Percentiles rank a stretch among this genome's conserved stretches.
phyloP scores from a whole-genome alignment of 2,888 invertebrate species.

The Lasius fuliginosus region DNA sequence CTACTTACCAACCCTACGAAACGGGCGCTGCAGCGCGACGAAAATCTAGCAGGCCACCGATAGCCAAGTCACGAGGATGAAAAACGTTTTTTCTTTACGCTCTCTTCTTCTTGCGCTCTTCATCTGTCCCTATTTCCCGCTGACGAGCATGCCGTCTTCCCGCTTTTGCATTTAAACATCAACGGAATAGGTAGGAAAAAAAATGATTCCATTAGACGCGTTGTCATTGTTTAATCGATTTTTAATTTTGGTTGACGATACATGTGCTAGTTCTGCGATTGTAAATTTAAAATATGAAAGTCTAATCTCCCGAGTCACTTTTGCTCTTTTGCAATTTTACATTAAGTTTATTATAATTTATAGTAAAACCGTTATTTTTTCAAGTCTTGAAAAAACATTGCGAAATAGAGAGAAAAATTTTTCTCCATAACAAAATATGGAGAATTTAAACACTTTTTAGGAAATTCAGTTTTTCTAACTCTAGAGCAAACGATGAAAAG shows the following conservation, averaged over 20 bases:
- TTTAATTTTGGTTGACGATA: constrained; percentile 20
- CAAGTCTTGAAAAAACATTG: background rate
- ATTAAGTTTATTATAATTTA: background rate
- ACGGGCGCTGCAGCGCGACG: constrained; percentile 71
- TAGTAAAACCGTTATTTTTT: background rate
- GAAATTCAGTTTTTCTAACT: constrained; percentile 1
- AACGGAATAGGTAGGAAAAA: constrained; percentile 24
- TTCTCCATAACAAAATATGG: background rate
- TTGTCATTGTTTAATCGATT: constrained; percentile 54
- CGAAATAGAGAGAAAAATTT: background rate
- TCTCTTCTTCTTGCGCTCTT: constrained; percentile 46
- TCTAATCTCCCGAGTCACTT: background rate
- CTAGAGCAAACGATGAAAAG: background rate
- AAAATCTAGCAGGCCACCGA: constrained; percentile 71
- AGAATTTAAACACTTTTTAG: background rate
- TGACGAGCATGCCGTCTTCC: constrained; percentile 32
- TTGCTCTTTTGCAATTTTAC: background rate
- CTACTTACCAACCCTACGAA: constrained; percentile 66
- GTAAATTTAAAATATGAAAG: background rate
- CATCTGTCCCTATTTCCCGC: background rate
- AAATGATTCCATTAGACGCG: constrained; percentile 59
- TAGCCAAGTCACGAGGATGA: constrained; percentile 73
- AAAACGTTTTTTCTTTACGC: constrained; percentile 69
- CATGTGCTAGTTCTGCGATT: background rate
- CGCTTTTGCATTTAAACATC: constrained; percentile 39